phyloP scores from a whole-genome alignment of 2,113 vertebrate genomes.

The Aptenodytes forsteri region DNA sequence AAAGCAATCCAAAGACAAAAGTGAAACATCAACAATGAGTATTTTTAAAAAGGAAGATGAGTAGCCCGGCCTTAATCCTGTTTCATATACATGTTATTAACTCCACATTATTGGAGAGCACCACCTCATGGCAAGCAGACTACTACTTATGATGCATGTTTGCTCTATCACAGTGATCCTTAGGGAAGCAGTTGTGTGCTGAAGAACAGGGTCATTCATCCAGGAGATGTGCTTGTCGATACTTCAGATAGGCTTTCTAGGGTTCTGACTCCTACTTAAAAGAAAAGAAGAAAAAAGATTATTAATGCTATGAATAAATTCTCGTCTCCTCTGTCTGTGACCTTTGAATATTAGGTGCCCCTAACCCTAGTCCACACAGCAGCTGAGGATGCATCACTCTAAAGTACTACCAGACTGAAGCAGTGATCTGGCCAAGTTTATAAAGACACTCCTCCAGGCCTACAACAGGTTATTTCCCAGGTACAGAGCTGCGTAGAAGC shows the following conservation, averaged over 20 bases:
- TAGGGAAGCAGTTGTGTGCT: conserved; percentile 63
- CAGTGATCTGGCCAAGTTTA: background rate
- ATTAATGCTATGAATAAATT: background rate
- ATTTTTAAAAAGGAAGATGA: conserved; percentile 40
- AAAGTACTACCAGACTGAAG: background rate
- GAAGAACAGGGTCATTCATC: conserved; percentile 51
- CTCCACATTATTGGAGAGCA: conserved; percentile 43
- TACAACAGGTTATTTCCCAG: background rate
- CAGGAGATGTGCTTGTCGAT: conserved; percentile 41
- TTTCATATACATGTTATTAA: background rate
- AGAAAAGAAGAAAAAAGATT: background rate
- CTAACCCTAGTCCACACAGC: background rate
- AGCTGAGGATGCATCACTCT: background rate
- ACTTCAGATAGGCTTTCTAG: conserved; percentile 39
- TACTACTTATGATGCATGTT: conserved; percentile 54
- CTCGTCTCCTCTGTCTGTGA: background rate
- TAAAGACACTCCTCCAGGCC: background rate
- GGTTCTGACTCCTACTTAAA: conserved; percentile 52
- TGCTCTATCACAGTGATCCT: conserved; percentile 74
- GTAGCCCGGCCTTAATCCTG: conserved; percentile 15
- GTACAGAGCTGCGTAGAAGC: background rate
- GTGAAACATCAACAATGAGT: conserved; percentile 21
- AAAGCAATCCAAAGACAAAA: background rate
- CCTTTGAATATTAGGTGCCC: background rate
- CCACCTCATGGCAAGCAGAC: conserved; percentile 59